Base-by-base conservation (phyloP, 2,797 vertebrate genomes). In the Helicolenus hilgendorfi region DNA sequence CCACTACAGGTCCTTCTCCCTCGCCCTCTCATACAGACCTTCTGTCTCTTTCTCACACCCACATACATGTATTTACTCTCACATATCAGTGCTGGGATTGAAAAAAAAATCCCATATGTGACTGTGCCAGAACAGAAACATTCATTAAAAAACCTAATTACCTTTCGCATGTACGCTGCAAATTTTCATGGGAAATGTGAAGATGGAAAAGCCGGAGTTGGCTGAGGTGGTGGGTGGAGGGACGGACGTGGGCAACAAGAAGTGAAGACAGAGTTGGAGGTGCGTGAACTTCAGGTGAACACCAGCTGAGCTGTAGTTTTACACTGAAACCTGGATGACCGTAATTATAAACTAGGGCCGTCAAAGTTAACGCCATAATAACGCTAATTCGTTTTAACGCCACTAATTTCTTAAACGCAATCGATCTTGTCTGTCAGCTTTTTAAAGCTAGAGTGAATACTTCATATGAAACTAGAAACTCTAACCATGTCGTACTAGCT, bases 211-310 rank as follows among this genome's bases (percentile, higher is more conserved):
- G 29, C 18, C 31, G 75, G 22, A 77, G 71, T 3, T 81, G 63
- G 36, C 20, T 49, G 36, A 69, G 13, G 13, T 31, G 45, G 80
- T 77, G 76, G 71, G 69, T 18, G 83, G 36, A 56, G 59, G 64
- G 35, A 69, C 2, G 41, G 35, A 72, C 2, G 24, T 62, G 29
- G 22, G 62, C 56, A 55, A 6, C 18, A 29, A 36, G 63, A 41
- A 36, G 11, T 9, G 18, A 22, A 63, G 59, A 69, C 58, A 31
- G 11, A 72, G 49, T 49, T 64, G 27, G 49, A 86, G 62, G 83
- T 75, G 33, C 71, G 7, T 69, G 76, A 86, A 88, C 83, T 86
- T 65, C 15, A 29, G 35, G 27, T 72, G 79, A 85, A 82, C 83
- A 82, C 60, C 20, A 8, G 56, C 81, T 58, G 26, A 72, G 55